phyloP scores from a whole-genome alignment of 2,888 invertebrate genomes.

The Exocentrus adspersus region DNA sequence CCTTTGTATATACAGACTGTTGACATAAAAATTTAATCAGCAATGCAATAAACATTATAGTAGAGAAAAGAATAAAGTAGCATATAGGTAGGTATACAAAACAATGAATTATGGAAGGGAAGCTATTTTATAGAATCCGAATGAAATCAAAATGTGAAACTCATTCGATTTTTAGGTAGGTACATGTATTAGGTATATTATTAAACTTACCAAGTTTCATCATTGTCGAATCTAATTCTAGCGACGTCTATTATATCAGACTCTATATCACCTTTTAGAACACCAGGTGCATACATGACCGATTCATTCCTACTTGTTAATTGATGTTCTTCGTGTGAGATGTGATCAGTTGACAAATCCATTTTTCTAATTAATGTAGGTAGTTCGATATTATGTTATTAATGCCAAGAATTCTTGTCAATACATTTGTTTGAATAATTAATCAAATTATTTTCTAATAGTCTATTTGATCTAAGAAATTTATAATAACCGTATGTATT shows the following conservation, averaged over 20 bases:
- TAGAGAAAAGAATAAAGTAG: too few species aligned
- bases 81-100: too few species aligned
- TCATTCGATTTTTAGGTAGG: not conserved
- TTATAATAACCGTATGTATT: not conserved
- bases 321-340: conserved; percentile 46
- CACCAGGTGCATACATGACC: conserved; percentile 16
- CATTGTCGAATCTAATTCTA: conserved; percentile 67
- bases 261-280: conserved; percentile 20
- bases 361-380: conserved; percentile 52
- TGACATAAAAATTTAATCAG: too few species aligned
- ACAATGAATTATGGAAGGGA: too few species aligned
- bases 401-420: conserved; percentile 32
- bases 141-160: too few species aligned
- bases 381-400: too few species aligned
- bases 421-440: conserved; percentile 33
- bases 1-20: too few species aligned
- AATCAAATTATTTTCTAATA: conserved; percentile 17
- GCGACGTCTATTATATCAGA: conserved; percentile 67
- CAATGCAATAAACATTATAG: too few species aligned
- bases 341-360: conserved; percentile 56
- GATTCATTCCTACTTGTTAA: conserved; percentile 28
- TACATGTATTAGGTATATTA: too few species aligned
- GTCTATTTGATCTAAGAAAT: not conserved
- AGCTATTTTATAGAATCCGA: too few species aligned
- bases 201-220: conserved; percentile 69